phyloP scores from a whole-genome alignment of 1,140 invertebrate species.

The Proales similis region DNA sequence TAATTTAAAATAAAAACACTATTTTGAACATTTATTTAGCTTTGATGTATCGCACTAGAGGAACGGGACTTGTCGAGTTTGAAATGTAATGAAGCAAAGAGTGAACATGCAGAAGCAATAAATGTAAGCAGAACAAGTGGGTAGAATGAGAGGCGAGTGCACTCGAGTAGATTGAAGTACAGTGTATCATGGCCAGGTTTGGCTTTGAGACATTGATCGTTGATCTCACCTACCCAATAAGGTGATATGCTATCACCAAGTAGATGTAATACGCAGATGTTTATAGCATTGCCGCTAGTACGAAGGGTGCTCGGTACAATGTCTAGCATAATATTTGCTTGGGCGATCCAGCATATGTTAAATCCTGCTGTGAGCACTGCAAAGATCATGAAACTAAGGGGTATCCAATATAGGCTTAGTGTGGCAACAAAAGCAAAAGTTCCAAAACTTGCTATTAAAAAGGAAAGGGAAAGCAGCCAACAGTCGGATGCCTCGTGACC shows the following conservation, averaged over 20 bases:
- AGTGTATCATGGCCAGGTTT: background rate
- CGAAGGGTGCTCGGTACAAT: slow-evolving; percentile 2
- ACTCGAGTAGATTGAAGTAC: background rate
- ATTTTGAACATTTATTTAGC: background rate
- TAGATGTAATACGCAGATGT: slow-evolving; percentile 27
- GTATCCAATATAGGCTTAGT: slow-evolving; percentile 7
- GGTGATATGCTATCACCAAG: slow-evolving; percentile 27
- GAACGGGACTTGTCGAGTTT: slow-evolving; percentile 6
- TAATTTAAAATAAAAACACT: too few relatives aligned
- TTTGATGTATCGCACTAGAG: background rate
- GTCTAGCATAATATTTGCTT: slow-evolving; percentile 35
- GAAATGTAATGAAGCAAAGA: slow-evolving; percentile 10
- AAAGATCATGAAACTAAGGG: background rate
- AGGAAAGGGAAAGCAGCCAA: slow-evolving; percentile 9
- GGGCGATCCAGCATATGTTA: slow-evolving; percentile 32
- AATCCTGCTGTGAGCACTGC: slow-evolving; percentile 20
- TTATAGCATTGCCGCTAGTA: slow-evolving; percentile 28
- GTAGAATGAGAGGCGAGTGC: slow-evolving; percentile 22
- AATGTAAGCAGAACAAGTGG: slow-evolving; percentile 28
- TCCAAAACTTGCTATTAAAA: slow-evolving; percentile 13
- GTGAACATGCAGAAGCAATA: slow-evolving; percentile 1
- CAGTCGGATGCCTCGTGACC: background rate
- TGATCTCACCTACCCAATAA: slow-evolving; percentile 35
- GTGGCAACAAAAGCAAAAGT: slow-evolving; percentile 5
- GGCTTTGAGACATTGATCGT: slow-evolving; percentile 9